A percentile compares a stretch with the other conserved stretches of the same genome.
phyloP scores from a whole-genome alignment of 1,140 invertebrate genomes.

The Lepidurus couesii region DNA sequence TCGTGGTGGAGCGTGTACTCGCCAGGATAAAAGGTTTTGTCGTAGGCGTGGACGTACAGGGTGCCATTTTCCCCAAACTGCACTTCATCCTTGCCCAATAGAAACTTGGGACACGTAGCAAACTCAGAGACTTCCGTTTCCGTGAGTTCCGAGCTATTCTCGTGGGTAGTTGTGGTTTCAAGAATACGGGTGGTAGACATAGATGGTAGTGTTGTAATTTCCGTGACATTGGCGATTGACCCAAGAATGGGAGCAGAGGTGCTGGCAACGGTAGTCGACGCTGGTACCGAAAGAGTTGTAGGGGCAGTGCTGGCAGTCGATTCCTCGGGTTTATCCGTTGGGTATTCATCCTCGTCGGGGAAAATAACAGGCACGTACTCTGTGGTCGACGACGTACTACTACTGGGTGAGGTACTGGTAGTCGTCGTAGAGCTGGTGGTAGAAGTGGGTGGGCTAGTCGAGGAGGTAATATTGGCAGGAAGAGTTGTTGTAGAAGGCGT shows the following conservation, averaged over 20 bases:
- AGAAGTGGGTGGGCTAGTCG: not conserved
- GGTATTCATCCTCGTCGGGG: not conserved
- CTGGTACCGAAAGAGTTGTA: conserved; percentile 35
- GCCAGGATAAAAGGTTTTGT: conserved; percentile 41
- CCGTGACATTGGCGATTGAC: not conserved
- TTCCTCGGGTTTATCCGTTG: not conserved
- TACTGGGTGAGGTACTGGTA: not conserved
- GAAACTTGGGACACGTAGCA: conserved; percentile 45
- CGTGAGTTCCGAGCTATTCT: conserved; percentile 34
- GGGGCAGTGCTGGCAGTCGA: not conserved
- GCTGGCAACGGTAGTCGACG: conserved; percentile 30
- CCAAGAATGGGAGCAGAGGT: not conserved
- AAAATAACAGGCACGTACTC: conserved; percentile 20
- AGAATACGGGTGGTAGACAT: conserved; percentile 35
- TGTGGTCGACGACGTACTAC: not conserved
- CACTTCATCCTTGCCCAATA: conserved; percentile 46
- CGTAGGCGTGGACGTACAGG: conserved; percentile 45
- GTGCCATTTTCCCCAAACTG: conserved; percentile 43
- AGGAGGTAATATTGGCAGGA: not conserved
- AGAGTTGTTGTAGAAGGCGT: not conserved
- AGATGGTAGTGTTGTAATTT: conserved; percentile 31
- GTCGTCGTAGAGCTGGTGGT: not conserved
- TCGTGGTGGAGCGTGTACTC: conserved; percentile 42
- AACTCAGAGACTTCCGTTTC: conserved; percentile 31
- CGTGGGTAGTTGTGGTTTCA: conserved; percentile 40